Evolutionary conservation across 2,797 vertebrate genomes (phyloP).

Genomic region (Pangasius sanitwongsei): DNA sequence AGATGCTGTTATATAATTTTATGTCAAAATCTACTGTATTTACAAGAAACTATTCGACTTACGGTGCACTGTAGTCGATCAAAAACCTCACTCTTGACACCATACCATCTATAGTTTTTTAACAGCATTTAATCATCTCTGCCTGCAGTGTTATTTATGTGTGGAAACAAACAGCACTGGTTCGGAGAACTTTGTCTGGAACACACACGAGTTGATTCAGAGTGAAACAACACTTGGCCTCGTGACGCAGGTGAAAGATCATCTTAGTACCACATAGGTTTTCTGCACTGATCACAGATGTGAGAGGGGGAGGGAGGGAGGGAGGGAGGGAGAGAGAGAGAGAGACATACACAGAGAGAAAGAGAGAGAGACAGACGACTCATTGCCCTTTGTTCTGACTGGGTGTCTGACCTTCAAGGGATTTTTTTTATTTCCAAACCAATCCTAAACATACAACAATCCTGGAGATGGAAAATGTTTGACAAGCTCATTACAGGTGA

Average conservation of each 20-base stretch:
- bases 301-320: constrained; percentile 28
- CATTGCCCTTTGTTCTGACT: constrained; percentile 65
- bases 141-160: constrained; percentile 48
- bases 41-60: constrained; percentile 61
- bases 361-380: constrained; percentile 58
- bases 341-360: no score
- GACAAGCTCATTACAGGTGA: background rate
- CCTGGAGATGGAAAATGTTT: background rate
- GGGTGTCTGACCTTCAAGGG: constrained; percentile 51
- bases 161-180: constrained; percentile 51
- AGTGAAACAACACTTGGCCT: constrained; percentile 55
- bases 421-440: background rate
- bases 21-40: constrained; percentile 32
- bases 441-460: background rate
- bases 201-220: constrained; percentile 51
- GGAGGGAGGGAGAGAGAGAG: constrained; percentile 21
- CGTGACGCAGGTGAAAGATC: constrained; percentile 62
- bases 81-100: constrained; percentile 21
- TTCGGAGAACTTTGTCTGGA: constrained; percentile 49
- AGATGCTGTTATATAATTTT: background rate
- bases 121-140: constrained; percentile 36
- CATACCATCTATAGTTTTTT: background rate
- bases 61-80: constrained; percentile 3
- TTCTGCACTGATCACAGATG: constrained; percentile 48
- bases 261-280: constrained; percentile 55